Conservation (phyloP, 1,140 invertebrate species). For the Vanessa tameamea region DNA sequence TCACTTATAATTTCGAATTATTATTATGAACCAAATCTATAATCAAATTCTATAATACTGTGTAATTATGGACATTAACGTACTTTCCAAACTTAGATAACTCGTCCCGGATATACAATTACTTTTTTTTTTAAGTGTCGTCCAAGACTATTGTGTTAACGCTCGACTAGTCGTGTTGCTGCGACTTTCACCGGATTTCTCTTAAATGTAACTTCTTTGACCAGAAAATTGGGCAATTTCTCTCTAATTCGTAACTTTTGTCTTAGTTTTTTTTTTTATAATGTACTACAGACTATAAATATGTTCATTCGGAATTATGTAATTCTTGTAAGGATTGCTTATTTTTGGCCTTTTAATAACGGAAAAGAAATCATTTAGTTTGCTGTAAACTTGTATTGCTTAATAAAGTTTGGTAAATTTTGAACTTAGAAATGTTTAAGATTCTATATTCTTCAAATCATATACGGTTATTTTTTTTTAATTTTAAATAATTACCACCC, state of each 20-base stretch:
- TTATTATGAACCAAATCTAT: background rate
- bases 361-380: no score
- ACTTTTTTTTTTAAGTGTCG: conserved; percentile 24
- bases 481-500: no score
- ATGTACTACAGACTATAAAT: background rate
- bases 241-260: conserved; percentile 13
- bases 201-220: conserved; percentile 28
- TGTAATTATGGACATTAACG: conserved; percentile 19
- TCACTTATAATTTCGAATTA: background rate
- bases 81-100: conserved; percentile 29
- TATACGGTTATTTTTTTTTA: no score
- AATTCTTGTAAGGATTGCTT: background rate
- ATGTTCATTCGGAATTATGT: background rate
- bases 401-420: no score
- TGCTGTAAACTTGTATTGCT: no score
- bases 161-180: conserved; percentile 24
- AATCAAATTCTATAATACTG: background rate
- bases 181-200: conserved; percentile 38
- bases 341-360: background rate
- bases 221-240: conserved; percentile 24
- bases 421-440: no score
- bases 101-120: conserved; percentile 17
- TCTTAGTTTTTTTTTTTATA: background rate
- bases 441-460: no score
- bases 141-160: conserved; percentile 37